phyloP scores from a whole-genome alignment of 2,888 invertebrate genomes.

The Drosophila mimica region DNA sequence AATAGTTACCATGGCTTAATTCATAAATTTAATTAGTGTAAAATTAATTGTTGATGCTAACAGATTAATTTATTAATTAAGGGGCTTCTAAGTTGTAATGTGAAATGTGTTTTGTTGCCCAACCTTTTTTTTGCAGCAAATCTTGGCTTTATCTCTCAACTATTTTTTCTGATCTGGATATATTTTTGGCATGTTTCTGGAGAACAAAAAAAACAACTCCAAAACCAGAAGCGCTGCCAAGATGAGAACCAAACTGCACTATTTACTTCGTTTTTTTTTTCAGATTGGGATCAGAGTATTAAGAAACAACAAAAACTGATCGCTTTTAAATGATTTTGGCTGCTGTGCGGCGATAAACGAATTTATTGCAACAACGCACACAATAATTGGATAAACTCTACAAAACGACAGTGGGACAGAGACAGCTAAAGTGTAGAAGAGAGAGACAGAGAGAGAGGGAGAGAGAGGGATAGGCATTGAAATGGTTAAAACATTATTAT shows the following conservation, averaged over 20 bases:
- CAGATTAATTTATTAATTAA: background rate
- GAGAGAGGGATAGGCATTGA: slow-evolving; percentile 9
- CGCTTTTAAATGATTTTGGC: slow-evolving; percentile 80
- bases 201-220: background rate
- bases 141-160: background rate
- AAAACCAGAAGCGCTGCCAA: background rate
- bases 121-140: background rate
- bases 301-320: slow-evolving; percentile 60
- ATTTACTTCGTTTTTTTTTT: background rate
- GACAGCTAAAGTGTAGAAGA: background rate
- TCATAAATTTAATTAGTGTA: background rate
- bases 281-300: slow-evolving; percentile 3
- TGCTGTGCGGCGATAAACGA: slow-evolving; percentile 83
- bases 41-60: background rate
- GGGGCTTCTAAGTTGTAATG: background rate
- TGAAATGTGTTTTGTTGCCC: background rate
- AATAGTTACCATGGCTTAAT: background rate
- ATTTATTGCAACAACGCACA: slow-evolving; percentile 84
- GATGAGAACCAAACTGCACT: background rate
- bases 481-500: slow-evolving; percentile 76
- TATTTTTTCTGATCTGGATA: background rate
- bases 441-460: slow-evolving; percentile 9
- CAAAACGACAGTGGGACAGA: slow-evolving; percentile 3
- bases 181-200: background rate
- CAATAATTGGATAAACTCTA: slow-evolving; percentile 79